These are phyloP conservation scores for Megalops cyprinoides DNA, from an alignment of 2,797 vertebrate species.

Conservation along the genomic window DNA sequence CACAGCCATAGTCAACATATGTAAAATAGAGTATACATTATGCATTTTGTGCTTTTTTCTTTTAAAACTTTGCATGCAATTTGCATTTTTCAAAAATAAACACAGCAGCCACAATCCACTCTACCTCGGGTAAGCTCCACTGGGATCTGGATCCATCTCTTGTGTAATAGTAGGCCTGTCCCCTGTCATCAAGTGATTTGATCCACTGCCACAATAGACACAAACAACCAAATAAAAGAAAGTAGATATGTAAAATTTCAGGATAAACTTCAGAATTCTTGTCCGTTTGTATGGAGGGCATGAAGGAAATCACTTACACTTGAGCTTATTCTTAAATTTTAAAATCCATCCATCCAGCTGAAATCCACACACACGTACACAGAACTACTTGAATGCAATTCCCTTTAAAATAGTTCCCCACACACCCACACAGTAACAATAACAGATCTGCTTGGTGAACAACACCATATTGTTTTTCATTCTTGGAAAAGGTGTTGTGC, in stretches of 20 bases:
- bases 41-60: neutral
- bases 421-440: too few relatives aligned
- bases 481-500: too few relatives aligned
- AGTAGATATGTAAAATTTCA: neutral
- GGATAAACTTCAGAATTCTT: neutral
- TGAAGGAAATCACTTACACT: neutral
- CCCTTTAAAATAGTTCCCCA: too few relatives aligned
- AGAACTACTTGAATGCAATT: too few relatives aligned
- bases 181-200: slow-evolving; percentile 78
- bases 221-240: neutral
- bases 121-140: slow-evolving; percentile 80
- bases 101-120: neutral
- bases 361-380: too few relatives aligned
- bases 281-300: neutral
- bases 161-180: slow-evolving; percentile 83
- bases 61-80: slow-evolving; percentile 15
- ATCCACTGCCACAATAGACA: slow-evolving; percentile 77
- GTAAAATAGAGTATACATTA: neutral
- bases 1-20: neutral
- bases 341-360: too few relatives aligned
- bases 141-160: slow-evolving; percentile 76
- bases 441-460: too few relatives aligned
- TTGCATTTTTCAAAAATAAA: neutral
- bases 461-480: too few relatives aligned
- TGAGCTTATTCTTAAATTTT: too few relatives aligned